Evolutionary conservation across 2,113 vertebrate genomes (phyloP).

Genomic region (Aptenodytes patagonicus): DNA sequence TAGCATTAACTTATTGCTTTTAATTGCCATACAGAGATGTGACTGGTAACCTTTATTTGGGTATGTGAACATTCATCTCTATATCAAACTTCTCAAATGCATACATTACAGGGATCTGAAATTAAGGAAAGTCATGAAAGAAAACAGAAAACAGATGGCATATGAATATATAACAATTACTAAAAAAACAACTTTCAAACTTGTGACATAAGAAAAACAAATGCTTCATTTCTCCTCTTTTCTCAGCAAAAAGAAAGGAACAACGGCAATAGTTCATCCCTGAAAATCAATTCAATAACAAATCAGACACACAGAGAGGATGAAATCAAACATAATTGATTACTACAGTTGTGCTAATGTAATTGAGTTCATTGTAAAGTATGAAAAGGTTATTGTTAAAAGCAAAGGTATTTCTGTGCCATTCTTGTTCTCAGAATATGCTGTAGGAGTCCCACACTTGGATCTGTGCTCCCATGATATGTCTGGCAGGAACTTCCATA

Average conservation of each 20-base stretch:
- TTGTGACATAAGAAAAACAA: conserved; percentile 32
- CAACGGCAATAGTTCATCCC: not conserved
- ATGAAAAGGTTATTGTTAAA: not conserved
- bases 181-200: conserved; percentile 4
- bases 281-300: not conserved
- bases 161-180: conserved; percentile 29
- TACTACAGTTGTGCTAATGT: not conserved
- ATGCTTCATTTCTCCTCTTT: not conserved
- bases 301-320: not conserved
- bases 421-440: not conserved
- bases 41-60: conserved; percentile 18
- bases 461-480: not conserved
- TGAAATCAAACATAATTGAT: not conserved
- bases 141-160: conserved; percentile 60
- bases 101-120: conserved; percentile 20
- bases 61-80: conserved; percentile 16
- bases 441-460: not conserved
- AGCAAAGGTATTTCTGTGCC: not conserved
- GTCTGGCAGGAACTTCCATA: not conserved
- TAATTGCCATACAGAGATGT: not conserved
- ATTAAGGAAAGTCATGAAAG: conserved; percentile 24
- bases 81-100: not conserved
- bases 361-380: not conserved
- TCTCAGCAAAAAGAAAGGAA: not conserved
- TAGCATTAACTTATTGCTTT: not conserved